Evolutionary conservation across 2,888 invertebrate species (phyloP), one percentile per base, ranked within the genome.

Genomic region (Cataglyphis cursor): DNA sequence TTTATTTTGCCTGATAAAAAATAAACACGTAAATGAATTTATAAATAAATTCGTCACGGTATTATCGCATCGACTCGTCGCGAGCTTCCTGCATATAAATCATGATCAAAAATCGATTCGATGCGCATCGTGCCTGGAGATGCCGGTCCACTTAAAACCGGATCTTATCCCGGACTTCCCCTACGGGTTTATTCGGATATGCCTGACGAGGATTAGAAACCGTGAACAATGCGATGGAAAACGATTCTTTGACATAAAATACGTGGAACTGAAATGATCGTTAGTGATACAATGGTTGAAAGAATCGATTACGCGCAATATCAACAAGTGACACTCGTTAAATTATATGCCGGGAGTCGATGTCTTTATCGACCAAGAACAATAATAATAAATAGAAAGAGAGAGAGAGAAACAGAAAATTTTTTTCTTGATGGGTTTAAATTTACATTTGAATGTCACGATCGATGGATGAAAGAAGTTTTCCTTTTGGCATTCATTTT

Each of bases 41-140:
- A 5, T 70, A 68, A 41, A 59, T 31, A 12, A 35, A 61, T 72
- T 80, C 59, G 59, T 78, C 59, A 41, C 21, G 78, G 59, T 59
- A 48, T 24, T 48, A 31, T 76, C 31, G 18, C n/a, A 31, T 61
- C n/a, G 44, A 78, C 35, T 70, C 28, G 24, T 54, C 8, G 48
- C 44, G 70, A 70, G 59, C 44, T 80, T 80, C 72, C 59, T 61
- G 59, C 35, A 21, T 80, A 44, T 70, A 80, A 80, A 80, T 80
- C 72, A 48, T 48, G 59, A 70, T 80, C 78, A 24, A 80, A 80
- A 80, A 80, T 70, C 59, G 24, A 80, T 80, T 80, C 78, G 78
- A 70, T 41, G 59, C 78, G 59, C 70, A 44, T 44, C 57, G 44
- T 44, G 31, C 41, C 68, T 12, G n/a, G 31, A 48, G 59, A 78